Base-by-base conservation (phyloP, 2,888 invertebrate genomes). In the Thecophora atra region DNA sequence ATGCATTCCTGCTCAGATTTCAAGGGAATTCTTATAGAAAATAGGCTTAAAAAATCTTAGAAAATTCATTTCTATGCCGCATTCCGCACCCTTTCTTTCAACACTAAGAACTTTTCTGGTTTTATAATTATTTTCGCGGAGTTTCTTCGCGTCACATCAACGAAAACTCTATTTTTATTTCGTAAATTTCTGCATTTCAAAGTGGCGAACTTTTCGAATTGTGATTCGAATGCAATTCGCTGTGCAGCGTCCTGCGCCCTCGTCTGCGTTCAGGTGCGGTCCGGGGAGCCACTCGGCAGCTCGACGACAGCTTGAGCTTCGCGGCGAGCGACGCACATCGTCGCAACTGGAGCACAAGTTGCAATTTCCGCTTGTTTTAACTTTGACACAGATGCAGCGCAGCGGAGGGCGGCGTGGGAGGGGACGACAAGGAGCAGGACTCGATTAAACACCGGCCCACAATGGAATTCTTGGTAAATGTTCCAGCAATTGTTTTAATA, bases 281-380 rank as follows among this genome's bases (percentile, higher is more conserved):
- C 42, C 42, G n/a, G 15, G 26, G 42, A 51, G 30, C 52, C 30
- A 21, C 30, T 66, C 30, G 56, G 62, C 51, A 28, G 51, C 51
- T 62, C 30, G 70, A 70, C 70, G 70, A 70, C 62, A 62, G 21
- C 58, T 60, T 70, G 70, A n/a, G 70, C 62, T 70, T n/a, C 54
- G 62, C 62, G 70, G 70, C 62, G 30, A 51, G 28, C 70, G 21
- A 51, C 60, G 70, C 62, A 28, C 28, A 26, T n/a, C n/a, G n/a
- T 62, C 51, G 51, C 70, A 70, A 70, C 11, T 51, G 28, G 70
- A 11, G 7, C 26, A 30, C 52, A 44, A 62, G 70, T 70, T 70
- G 70, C 70, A 70, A 62, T 70, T 70, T 70, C 62, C 62, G 70
- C 70, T 70, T 70, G 70, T 70, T 70, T 70, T 70, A 62, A 70